phyloP scores from a whole-genome alignment of 37 sponge, comb jelly and placozoan species.

The Amphimedon queenslandica region DNA sequence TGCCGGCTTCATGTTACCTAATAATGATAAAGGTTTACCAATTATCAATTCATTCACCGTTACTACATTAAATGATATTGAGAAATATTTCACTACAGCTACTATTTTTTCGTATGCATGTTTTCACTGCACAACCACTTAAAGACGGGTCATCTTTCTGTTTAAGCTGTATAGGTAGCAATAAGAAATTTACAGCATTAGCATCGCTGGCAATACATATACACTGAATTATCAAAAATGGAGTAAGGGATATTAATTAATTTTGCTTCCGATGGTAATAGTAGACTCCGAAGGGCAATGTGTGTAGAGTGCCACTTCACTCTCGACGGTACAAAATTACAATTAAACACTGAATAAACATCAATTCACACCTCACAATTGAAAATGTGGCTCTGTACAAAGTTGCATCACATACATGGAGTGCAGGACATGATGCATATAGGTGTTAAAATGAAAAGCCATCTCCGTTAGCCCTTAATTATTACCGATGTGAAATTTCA shows the following conservation, averaged over 20 bases:
- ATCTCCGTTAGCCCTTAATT: slow-evolving; percentile 18
- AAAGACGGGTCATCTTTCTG: slow-evolving; percentile 6
- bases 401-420: not conserved
- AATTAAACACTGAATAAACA: not conserved
- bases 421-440: slow-evolving; percentile 33
- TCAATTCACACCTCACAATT: not conserved
- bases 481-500: slow-evolving; percentile 7
- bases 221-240: slow-evolving; percentile 12
- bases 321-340: not conserved
- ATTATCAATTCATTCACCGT: slow-evolving; percentile 11
- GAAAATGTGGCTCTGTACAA: not conserved
- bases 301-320: not conserved
- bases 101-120: slow-evolving; percentile 15
- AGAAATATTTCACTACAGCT: not conserved
- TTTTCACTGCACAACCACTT: slow-evolving; percentile 41
- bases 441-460: slow-evolving; percentile 27
- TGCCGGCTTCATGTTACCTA: slow-evolving; percentile 28
- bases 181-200: slow-evolving; percentile 22
- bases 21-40: slow-evolving; percentile 9
- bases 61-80: slow-evolving; percentile 11
- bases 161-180: slow-evolving; percentile 20
- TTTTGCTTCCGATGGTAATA: slow-evolving; percentile 31
- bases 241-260: slow-evolving; percentile 9
- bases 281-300: slow-evolving; percentile 11
- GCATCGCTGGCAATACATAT: slow-evolving; percentile 11